phyloP scores from a whole-genome alignment of 2,113 vertebrate genomes.

The Varanus salvator region DNA sequence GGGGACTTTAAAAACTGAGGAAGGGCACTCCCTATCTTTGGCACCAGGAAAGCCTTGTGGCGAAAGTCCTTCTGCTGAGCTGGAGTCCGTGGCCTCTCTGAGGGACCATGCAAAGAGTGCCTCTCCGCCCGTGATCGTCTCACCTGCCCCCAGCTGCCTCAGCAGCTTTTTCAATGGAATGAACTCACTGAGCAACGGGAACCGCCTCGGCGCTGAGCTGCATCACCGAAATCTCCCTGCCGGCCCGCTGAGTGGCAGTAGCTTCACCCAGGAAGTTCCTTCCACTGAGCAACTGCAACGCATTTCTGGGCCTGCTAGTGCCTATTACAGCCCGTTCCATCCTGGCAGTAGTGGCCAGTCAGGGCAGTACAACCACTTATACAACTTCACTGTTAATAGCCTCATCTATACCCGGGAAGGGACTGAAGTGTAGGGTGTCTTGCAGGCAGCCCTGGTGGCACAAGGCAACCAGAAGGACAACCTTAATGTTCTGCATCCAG shows the following conservation, averaged over 20 bases:
- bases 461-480: slow-evolving; percentile 27
- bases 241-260: slow-evolving; percentile 65
- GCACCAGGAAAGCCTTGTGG: slow-evolving; percentile 65
- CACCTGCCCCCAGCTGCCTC: slow-evolving; percentile 84
- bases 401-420: slow-evolving; percentile 93
- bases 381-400: slow-evolving; percentile 94
- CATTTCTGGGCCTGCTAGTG: slow-evolving; percentile 62
- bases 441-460: rapidly evolving
- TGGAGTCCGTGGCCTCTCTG: slow-evolving; percentile 84
- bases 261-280: slow-evolving; percentile 72
- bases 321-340: slow-evolving; percentile 90
- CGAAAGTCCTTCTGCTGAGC: slow-evolving; percentile 80
- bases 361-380: slow-evolving; percentile 88
- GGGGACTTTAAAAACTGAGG: slow-evolving; percentile 80
- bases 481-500: neutral
- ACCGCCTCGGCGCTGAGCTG: slow-evolving; percentile 77
- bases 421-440: slow-evolving; percentile 84
- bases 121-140: slow-evolving; percentile 80
- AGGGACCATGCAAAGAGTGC: slow-evolving; percentile 84
- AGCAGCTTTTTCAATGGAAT: slow-evolving; percentile 93
- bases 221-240: slow-evolving; percentile 79
- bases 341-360: slow-evolving; percentile 80
- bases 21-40: slow-evolving; percentile 69
- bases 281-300: slow-evolving; percentile 70
- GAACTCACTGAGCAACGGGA: slow-evolving; percentile 77